Evolutionary conservation across 2,888 invertebrate species (phyloP).

Genomic region (Eupithecia centaureata): DNA sequence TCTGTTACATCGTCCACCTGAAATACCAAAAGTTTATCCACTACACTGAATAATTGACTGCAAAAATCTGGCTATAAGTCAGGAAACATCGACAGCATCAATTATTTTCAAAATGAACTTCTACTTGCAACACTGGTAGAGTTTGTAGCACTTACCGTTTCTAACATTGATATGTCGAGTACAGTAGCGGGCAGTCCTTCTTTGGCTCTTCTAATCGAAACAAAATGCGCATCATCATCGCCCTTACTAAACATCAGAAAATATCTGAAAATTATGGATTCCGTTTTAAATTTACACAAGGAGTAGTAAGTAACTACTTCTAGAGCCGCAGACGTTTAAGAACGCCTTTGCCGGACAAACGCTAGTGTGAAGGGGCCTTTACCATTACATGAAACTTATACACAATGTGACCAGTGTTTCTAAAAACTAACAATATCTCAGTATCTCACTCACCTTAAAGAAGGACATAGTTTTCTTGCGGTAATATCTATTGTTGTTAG

Average conservation of each 20-base stretch:
- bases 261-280: conserved; percentile 24
- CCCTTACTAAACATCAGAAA: conserved; percentile 28
- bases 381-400: no score
- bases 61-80: no score
- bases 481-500: conserved; percentile 18
- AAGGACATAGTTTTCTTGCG: conserved; percentile 25
- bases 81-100: no score
- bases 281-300: no score
- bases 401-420: not conserved
- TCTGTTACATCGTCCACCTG: conserved; percentile 21
- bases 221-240: conserved; percentile 15
- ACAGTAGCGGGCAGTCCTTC: conserved; percentile 27
- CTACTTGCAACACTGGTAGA: not conserved
- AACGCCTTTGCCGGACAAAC: no score
- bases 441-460: conserved; percentile 26
- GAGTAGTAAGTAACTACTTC: no score
- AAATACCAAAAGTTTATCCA: conserved; percentile 8
- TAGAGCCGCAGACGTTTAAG: no score
- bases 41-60: no score
- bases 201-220: conserved; percentile 20
- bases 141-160: conserved; percentile 23
- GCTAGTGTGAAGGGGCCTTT: no score
- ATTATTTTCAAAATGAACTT: no score
- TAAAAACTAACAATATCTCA: no score
- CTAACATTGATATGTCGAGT: conserved; percentile 27